Evolutionary conservation across 2,797 vertebrate species (phyloP), one percentile per base, ranked within the genome.

Genomic region (Clarias fuscus): DNA sequence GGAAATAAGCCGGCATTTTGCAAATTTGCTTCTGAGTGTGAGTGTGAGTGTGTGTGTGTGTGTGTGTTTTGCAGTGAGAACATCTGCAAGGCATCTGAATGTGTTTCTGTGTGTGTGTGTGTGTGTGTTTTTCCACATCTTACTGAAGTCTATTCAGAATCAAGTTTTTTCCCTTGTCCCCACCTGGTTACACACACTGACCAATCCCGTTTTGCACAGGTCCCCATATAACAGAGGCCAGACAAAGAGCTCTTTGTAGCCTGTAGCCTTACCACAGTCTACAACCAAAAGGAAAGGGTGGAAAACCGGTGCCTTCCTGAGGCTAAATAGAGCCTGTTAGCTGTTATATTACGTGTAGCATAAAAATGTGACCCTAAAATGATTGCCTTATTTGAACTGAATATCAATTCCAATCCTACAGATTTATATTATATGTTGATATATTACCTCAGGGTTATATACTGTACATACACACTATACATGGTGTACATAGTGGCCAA

Each of bases 201-300:
- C 86, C 86, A 90, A 89, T 89, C 72, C 18, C 4, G 10, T 24
- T 7, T 61, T 56, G 87, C 70, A 83, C 56, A 85, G 70, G 58
- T 76, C 84, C 84, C 84, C 83, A 85, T 43, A 18, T 48, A 37
- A 67, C n/a, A 82, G 53, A 14, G 2, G 24, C 78, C 33, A 59
- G 67, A 90, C 88, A 90, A 88, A 88, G 87, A 87, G 72, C 71
- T 65, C 88, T 88, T 90, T 90, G 89, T 86, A 77, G 40, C 76
- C 17, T 22, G 58, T 73, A 71, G 40, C 40, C 62, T 62, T 37
- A 78, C 65, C 17, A 27, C 53, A 58, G 84, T 10, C 43, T 71
- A 80, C 80, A 79, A 80, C 20, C 7, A 53, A 85, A 67, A 79
- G 62, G 72, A 84, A 68, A 85, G 27, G 70, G 75, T 2, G 20